Conservation (phyloP, 2,113 vertebrate genomes). For the Mirza zaza region DNA sequence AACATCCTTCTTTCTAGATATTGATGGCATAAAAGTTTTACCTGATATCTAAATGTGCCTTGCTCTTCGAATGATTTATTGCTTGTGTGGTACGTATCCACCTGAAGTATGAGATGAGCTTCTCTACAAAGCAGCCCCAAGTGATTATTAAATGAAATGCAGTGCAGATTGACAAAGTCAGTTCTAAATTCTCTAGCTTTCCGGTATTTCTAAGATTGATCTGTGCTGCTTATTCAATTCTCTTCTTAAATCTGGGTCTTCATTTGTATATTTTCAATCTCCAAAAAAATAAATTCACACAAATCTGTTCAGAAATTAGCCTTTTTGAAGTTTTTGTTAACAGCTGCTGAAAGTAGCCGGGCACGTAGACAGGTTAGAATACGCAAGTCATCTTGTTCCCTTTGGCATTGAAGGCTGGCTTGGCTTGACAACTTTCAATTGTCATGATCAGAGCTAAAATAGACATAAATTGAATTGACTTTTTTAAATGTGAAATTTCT, state of each 20-base stretch:
- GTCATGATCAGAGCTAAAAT: neutral
- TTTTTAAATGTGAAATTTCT: neutral
- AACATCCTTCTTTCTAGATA: neutral
- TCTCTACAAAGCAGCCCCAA: neutral
- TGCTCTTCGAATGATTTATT: neutral
- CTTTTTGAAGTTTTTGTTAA: conserved; percentile 44
- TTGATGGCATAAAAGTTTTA: neutral
- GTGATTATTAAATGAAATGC: neutral
- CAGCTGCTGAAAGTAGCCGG: conserved; percentile 3
- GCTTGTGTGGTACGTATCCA: neutral
- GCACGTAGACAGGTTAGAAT: neutral
- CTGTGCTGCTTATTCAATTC: conserved; percentile 31
- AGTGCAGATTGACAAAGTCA: neutral
- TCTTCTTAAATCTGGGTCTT: conserved; percentile 42
- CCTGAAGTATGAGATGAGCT: neutral
- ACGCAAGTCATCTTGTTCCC: neutral
- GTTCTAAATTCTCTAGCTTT: neutral
- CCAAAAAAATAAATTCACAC: neutral
- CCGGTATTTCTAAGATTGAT: neutral
- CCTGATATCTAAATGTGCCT: neutral
- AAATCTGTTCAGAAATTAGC: conserved; percentile 37
- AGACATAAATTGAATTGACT: neutral
- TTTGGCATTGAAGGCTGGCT: neutral
- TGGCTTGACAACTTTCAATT: neutral
- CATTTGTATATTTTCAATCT: conserved; percentile 46